A percentile compares a stretch with the other conserved stretches of the same genome.
These are phyloP conservation scores for Trypoxylon attenuatum DNA, from an alignment of 2,888 invertebrate species.

Conservation along the genomic window DNA sequence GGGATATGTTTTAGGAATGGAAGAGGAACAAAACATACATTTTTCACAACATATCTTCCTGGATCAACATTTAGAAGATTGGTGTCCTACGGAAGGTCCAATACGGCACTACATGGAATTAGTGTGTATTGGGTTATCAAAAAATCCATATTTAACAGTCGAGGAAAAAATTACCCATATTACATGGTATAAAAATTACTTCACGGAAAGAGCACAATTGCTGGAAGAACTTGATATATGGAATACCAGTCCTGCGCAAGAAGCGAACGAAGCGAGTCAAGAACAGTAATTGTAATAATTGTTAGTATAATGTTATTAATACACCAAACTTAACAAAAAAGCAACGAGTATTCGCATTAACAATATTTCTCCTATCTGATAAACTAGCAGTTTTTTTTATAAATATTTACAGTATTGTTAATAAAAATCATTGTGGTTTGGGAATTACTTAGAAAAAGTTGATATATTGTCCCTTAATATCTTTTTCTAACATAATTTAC, in stretches of 20 bases:
- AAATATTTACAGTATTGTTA: too few relatives aligned
- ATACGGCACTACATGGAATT: constrained; percentile 98
- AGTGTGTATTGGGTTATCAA: constrained; percentile 93
- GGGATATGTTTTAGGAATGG: constrained; percentile 79
- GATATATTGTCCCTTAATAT: too few relatives aligned
- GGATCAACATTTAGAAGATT: constrained; percentile 87
- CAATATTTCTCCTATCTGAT: too few relatives aligned
- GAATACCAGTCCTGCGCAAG: constrained; percentile 24
- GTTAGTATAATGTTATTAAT: too few relatives aligned
- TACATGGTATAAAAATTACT: constrained; percentile 93
- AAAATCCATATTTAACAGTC: constrained; percentile 93
- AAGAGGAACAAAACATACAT: constrained; percentile 81
- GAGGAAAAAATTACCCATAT: constrained; percentile 92
- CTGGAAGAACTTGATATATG: constrained; percentile 81
- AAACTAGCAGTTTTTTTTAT: too few relatives aligned
- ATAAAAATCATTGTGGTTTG: too few relatives aligned
- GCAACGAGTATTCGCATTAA: too few relatives aligned
- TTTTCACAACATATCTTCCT: constrained; percentile 97
- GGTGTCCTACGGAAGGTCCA: constrained; percentile 94
- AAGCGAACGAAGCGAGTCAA: background rate
- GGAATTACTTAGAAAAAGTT: too few relatives aligned
- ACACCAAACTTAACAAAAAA: too few relatives aligned
- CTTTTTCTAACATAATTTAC: too few relatives aligned
- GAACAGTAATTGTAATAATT: background rate
- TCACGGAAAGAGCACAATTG: constrained; percentile 85